Evolutionary conservation across 2,113 vertebrate genomes (phyloP).

Genomic region (Hippoglossus stenolepis): DNA sequence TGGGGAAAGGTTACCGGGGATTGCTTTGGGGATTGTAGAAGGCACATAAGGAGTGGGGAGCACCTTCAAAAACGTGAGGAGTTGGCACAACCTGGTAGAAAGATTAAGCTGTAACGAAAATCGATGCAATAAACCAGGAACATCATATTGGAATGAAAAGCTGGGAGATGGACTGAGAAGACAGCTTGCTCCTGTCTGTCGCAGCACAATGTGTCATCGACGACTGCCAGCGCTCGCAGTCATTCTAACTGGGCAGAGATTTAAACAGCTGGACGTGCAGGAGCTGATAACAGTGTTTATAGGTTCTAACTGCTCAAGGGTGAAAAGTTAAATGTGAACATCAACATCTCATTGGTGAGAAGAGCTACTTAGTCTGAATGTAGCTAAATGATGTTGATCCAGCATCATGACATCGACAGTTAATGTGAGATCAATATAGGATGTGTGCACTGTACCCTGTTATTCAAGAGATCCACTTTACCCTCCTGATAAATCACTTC

Average conservation of each 20-base stretch:
- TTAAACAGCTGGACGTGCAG: slow-evolving; percentile 40
- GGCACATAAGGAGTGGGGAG: slow-evolving; percentile 17
- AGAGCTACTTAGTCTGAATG: slow-evolving; percentile 4
- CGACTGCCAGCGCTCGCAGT: slow-evolving; percentile 12
- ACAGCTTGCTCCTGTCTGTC: slow-evolving; percentile 36
- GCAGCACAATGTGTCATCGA: slow-evolving; percentile 37
- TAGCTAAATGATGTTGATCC: no score
- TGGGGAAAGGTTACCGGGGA: slow-evolving; percentile 38
- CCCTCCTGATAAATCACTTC: no score
- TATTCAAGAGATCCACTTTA: no score
- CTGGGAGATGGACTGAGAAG: slow-evolving; percentile 30
- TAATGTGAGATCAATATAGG: no score
- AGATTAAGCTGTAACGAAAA: slow-evolving; percentile 53
- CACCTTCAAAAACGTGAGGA: slow-evolving; percentile 30
- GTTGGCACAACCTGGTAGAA: slow-evolving; percentile 14
- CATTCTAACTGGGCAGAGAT: slow-evolving; percentile 40
- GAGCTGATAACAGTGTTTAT: slow-evolving; percentile 27
- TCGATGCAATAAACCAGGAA: slow-evolving; percentile 44
- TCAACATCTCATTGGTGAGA: background rate
- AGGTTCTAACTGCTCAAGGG: slow-evolving; percentile 34
- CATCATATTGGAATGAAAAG: slow-evolving; percentile 44
- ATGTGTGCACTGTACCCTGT: no score
- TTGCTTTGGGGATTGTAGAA: slow-evolving; percentile 41
- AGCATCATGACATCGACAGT: no score
- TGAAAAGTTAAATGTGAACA: slow-evolving; percentile 46